A percentile compares a stretch with the other conserved stretches of the same genome.
phyloP scores from a whole-genome alignment of 2,888 invertebrate species.

The Lithophane socia region DNA sequence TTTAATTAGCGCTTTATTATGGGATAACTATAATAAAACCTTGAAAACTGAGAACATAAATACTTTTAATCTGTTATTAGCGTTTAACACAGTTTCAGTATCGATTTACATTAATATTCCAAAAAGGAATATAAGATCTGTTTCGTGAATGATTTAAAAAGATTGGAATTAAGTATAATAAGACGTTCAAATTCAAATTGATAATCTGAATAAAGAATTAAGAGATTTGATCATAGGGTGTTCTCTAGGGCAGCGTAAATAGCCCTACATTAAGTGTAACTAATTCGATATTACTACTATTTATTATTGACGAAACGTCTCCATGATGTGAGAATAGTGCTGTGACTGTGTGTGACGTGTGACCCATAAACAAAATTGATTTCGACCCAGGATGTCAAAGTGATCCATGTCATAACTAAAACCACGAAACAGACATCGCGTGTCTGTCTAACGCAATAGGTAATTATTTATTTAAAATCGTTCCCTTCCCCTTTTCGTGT shows the following conservation, averaged over 20 bases:
- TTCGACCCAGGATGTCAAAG: slow-evolving; percentile 24
- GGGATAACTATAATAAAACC: background rate
- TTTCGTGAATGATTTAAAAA: background rate
- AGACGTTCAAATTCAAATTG: background rate
- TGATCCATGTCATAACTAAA: slow-evolving; percentile 18
- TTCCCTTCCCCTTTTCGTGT: slow-evolving; percentile 50
- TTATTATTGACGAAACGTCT: background rate
- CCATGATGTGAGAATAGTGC: background rate
- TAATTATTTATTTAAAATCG: slow-evolving; percentile 45
- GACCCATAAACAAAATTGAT: slow-evolving; percentile 46
- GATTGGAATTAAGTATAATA: no score
- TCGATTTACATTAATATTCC: background rate
- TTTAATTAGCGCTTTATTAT: slow-evolving; percentile 9
- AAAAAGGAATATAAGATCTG: background rate
- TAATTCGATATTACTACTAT: background rate
- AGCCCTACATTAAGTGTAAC: background rate
- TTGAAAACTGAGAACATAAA: background rate
- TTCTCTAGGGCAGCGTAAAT: slow-evolving; percentile 12
- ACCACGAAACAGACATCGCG: slow-evolving; percentile 22
- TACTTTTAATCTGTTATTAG: background rate
- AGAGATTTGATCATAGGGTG: background rate
- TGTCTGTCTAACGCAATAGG: slow-evolving; percentile 36
- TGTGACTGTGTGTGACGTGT: slow-evolving; percentile 31
- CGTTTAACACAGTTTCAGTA: slow-evolving; percentile 4
- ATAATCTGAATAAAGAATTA: background rate